Conservation (phyloP, 1,140 invertebrate genomes). For the Oscheius sp. region DNA sequence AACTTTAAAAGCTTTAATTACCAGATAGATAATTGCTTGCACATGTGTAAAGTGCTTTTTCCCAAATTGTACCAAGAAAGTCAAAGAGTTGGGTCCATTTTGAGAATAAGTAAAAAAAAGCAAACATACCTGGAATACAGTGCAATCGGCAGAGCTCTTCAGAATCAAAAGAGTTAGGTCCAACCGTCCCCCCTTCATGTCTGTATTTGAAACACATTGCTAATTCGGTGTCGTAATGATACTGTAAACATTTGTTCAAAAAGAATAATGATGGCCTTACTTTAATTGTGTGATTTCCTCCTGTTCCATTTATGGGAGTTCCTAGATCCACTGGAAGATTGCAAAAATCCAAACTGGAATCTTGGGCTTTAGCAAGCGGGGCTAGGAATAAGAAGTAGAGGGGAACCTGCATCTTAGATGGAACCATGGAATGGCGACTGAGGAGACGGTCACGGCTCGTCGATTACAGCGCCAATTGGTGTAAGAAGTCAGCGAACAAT, state of each 20-base stretch:
- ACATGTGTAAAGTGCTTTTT: too few species aligned
- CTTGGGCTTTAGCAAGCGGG: too few species aligned
- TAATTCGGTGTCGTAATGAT: not conserved
- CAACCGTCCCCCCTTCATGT: not conserved
- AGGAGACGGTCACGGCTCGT: not conserved
- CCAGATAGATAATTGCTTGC: too few species aligned
- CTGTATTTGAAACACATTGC: not conserved
- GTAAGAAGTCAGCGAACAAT: not conserved
- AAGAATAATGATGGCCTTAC: not conserved
- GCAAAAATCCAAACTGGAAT: too few species aligned
- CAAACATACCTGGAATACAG: not conserved
- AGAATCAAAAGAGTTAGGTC: not conserved
- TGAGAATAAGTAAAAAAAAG: not conserved
- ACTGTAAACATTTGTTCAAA: not conserved
- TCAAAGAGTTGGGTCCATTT: not conserved
- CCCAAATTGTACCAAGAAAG: too few species aligned
- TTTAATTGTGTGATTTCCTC: not conserved
- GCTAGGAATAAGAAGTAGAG: too few species aligned
- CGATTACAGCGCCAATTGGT: not conserved
- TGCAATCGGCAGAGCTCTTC: not conserved
- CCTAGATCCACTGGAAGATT: not conserved
- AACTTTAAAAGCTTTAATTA: too few species aligned
- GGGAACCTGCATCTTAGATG: too few species aligned
- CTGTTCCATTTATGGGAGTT: not conserved
- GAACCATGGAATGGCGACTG: too few species aligned